Percentiles rank a stretch among this genome's conserved stretches.
Conservation (phyloP, 2,888 invertebrate species). For the Resseliella maxima region DNA sequence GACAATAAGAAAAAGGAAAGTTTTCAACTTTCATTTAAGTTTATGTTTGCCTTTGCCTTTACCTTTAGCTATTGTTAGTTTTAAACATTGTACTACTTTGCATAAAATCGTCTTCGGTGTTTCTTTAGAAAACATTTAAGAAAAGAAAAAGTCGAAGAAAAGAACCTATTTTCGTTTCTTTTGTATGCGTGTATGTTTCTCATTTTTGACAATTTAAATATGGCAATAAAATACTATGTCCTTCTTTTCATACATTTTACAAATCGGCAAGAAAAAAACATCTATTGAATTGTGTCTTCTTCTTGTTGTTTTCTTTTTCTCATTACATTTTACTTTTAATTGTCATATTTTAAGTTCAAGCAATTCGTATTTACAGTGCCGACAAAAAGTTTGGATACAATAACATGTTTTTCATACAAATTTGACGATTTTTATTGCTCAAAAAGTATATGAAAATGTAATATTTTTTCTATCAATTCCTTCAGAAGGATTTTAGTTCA, state of each 20-base stretch:
- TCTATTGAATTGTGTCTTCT: not conserved
- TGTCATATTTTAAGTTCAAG: not conserved
- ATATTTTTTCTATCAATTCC: too few species aligned
- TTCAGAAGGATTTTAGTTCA: too few species aligned
- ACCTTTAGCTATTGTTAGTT: not conserved
- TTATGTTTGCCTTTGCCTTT: not conserved
- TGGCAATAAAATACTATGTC: slow-evolving; percentile 24
- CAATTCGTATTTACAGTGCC: slow-evolving; percentile 6
- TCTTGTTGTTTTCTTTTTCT: not conserved
- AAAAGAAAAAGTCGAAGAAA: too few species aligned
- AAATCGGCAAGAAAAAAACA: not conserved
- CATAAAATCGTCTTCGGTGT: slow-evolving; percentile 1
- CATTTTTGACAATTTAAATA: not conserved
- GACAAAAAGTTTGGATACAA: too few species aligned
- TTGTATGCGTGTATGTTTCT: not conserved
- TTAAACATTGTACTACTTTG: slow-evolving; percentile 1
- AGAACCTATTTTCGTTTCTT: too few species aligned
- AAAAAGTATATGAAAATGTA: too few species aligned
- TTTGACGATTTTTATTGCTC: not conserved
- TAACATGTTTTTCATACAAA: too few species aligned
- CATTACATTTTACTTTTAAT: slow-evolving; percentile 6
- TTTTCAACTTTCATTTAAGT: not conserved
- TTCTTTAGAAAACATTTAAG: not conserved
- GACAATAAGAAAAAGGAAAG: not conserved
- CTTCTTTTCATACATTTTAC: not conserved